Evolutionary conservation across 1,140 invertebrate genomes (phyloP).

Genomic region (Heliconius congener): DNA sequence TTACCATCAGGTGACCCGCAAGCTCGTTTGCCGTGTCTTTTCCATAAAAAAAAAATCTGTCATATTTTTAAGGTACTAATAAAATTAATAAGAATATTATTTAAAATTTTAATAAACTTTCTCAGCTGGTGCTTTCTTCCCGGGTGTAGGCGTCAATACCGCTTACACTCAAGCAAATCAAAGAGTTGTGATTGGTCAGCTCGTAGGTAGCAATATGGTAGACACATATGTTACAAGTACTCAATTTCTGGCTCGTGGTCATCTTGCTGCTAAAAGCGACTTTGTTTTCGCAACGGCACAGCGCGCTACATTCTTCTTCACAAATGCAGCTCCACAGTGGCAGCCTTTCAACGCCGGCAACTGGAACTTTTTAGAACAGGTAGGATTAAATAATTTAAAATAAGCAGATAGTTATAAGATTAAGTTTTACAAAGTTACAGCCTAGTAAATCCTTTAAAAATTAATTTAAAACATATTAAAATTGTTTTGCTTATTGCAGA

Average conservation of each 20-base stretch:
- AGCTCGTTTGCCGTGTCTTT: too few relatives aligned
- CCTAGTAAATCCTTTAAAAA: too few relatives aligned
- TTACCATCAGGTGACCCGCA: too few relatives aligned
- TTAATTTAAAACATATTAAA: not conserved
- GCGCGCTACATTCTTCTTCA: constrained; percentile 84
- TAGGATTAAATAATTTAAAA: constrained; percentile 33
- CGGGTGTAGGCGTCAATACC: constrained; percentile 61
- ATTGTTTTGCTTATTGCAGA: constrained; percentile 43
- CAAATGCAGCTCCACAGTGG: constrained; percentile 86
- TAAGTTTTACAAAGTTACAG: too few relatives aligned
- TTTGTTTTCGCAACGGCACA: constrained; percentile 84
- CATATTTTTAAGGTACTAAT: not conserved
- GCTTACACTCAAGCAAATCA: constrained; percentile 67
- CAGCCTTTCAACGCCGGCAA: constrained; percentile 85
- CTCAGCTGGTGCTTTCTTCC: constrained; percentile 66
- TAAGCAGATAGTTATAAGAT: not conserved
- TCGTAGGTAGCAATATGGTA: constrained; percentile 58
- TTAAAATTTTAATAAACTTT: constrained; percentile 10
- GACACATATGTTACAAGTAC: constrained; percentile 59
- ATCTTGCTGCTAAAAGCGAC: constrained; percentile 86
- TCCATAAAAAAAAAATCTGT: not conserved
- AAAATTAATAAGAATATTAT: not conserved
- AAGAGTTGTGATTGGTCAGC: constrained; percentile 50
- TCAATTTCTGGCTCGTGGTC: constrained; percentile 83
- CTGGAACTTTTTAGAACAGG: constrained; percentile 82